Base-by-base conservation (phyloP, 2,888 invertebrate genomes). In the Strigamia transsilvanica region DNA sequence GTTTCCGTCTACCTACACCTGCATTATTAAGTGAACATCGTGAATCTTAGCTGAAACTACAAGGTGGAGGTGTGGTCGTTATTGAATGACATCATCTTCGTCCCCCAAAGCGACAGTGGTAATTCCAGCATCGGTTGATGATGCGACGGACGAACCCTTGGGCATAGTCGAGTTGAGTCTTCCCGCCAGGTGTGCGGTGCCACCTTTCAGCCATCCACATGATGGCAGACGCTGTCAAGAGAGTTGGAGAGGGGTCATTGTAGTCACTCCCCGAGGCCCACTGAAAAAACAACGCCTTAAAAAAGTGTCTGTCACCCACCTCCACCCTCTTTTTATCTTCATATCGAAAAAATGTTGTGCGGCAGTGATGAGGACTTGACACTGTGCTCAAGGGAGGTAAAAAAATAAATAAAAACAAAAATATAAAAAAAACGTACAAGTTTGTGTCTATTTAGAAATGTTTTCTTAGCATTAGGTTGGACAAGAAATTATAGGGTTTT, bases 131-230 rank as follows among this genome's bases (percentile, higher is more conserved):
- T 61, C 21, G 23, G 61, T 61, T 61, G 61, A 61, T 61, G 61
- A 23, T 61, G 61, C 61, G 23, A 61, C 61, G 61, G 61, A 18
- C 7, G 61, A 61, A 18, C 23, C 61, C 61, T 61, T 61, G 61
- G 61, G 61, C 21, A n/a, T 61, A 61, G 18, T 61, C 21, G 61
- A 61, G 61, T 61, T 61, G 61, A 46, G 46, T 46, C 46, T 46
- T 61, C 61, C 61, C 61, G 61, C 61, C 61, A 61, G 61, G 61
- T 61, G 61, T 61, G 61, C 23, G 61, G 61, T 61, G 61, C 61
- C 61, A 61, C 61, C 61, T 61, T 61, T 61, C 61, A 61, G 21
- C 61, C 61, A 61, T 61, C 61, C 61, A 61, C 6, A 61, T 61
- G 61, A 61, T 61, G 61, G 61, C 61, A 61, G 61, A 61, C 61